Evolutionary conservation across 1,140 invertebrate species (phyloP), one percentile per base, ranked within the genome.

Genomic region (Aphelinus certus): DNA sequence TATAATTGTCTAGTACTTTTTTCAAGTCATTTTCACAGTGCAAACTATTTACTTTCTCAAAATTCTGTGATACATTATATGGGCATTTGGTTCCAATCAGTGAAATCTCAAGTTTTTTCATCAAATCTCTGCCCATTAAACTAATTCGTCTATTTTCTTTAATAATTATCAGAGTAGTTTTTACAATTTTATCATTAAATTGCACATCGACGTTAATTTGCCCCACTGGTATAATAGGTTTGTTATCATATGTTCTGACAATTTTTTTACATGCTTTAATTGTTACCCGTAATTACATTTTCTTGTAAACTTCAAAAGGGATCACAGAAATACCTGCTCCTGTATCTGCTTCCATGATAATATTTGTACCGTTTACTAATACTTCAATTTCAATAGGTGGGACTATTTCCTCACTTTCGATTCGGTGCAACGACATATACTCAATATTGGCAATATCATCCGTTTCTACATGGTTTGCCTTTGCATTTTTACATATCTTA

Each of bases 1-100:
- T 2, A 26, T 45, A 49, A 67, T 71, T 48, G n/a, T 9, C 2
- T 73, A 47, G 42, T 69, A 73, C 4, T 71, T 47, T 48, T 66
- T 26, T 42, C n/a, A 55, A 26, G 26, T 26, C 26, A 26, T 26
- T 26, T 26, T 26, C 26, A 26, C 26, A 26, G 26, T 26, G 26
- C 26, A 26, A 26, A 26, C 26, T 26, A 26, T 26, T 26, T 1
- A 76, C n/a, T 76, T 51, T 48, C 65, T 26, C 67, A 69, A 2
- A 49, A 43, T 43, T 45, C 6, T n/a, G 55, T 69, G 55, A 43
- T 26, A 67, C 3, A 43, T 57, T 7, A 56, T 6, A 47, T 42
- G 42, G 26, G 2, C 46, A 26, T 6, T 72, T 56, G n/a, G 64
- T 46, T 9, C 61, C 48, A 1, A 3, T 43, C n/a, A 60, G 1